A percentile compares a stretch with the other conserved stretches of the same genome.
These are phyloP conservation scores for Mellivora capensis DNA, from an alignment of 2,113 vertebrate species.

Conservation along the genomic window DNA sequence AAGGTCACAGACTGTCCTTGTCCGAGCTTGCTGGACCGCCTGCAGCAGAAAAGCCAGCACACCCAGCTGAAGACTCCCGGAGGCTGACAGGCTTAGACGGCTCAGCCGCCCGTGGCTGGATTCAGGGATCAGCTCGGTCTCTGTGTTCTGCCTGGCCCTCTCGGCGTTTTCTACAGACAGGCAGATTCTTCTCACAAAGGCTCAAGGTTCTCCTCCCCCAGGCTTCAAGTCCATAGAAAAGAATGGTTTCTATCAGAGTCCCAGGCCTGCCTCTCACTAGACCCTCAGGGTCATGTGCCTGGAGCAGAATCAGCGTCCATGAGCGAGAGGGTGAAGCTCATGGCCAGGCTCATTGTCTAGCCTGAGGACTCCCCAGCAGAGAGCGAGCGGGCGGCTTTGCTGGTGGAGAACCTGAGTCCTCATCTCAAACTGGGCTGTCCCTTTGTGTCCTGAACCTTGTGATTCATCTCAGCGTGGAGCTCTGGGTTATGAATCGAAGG, in stretches of 20 bases:
- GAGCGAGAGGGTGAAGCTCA: neutral
- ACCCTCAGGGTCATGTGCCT: neutral
- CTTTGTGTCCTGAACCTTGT: fast-evolving
- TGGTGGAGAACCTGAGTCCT: neutral
- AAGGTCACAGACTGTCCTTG: neutral
- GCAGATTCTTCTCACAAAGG: neutral
- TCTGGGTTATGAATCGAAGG: neutral
- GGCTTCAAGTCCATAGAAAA: neutral
- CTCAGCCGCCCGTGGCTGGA: fast-evolving
- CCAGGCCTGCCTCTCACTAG: neutral
- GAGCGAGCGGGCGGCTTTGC: neutral
- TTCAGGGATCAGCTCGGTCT: fast-evolving
- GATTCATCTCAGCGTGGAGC: neutral
- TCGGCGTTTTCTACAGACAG: neutral
- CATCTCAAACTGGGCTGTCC: neutral
- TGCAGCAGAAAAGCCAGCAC: neutral
- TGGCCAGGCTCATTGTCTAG: neutral
- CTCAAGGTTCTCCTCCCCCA: neutral
- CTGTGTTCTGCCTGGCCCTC: fast-evolving
- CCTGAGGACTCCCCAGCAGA: neutral
- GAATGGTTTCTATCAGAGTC: neutral
- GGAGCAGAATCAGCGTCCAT: fast-evolving
- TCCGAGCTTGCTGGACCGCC: fast-evolving
- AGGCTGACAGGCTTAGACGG: neutral
- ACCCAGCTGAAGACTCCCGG: neutral